Evolutionary conservation across 2,113 vertebrate species (phyloP).

Genomic region (Sorex fumeus): DNA sequence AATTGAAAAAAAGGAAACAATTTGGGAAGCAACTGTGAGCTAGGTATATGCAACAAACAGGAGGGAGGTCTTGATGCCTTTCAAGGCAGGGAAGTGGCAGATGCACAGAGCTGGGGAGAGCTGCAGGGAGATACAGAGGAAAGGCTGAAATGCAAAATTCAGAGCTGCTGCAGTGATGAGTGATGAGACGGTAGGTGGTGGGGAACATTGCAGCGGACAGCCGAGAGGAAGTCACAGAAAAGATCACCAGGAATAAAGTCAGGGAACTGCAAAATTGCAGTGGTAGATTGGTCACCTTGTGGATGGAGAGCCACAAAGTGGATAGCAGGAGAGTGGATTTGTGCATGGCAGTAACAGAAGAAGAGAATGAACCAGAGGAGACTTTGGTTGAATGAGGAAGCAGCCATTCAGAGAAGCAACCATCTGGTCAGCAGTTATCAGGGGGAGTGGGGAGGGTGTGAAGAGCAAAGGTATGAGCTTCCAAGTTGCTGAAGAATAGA

Average conservation of each 20-base stretch:
- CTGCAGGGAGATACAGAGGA: not conserved
- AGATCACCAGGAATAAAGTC: not conserved
- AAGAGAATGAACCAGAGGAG: conserved; percentile 34
- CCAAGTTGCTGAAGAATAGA: conserved; percentile 34
- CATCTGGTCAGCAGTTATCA: not conserved
- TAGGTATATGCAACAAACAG: not conserved
- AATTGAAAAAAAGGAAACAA: conserved; percentile 12
- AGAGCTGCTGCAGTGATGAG: not conserved
- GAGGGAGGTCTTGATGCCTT: conserved; percentile 17
- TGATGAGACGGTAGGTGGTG: not conserved
- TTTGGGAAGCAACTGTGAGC: conserved; percentile 28
- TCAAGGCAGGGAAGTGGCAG: not conserved
- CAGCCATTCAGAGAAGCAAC: not conserved
- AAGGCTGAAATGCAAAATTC: conserved; percentile 15
- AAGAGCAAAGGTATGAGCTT: conserved; percentile 48
- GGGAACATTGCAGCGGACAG: not conserved
- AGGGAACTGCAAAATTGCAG: conserved; percentile 27
- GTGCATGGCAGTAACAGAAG: not conserved
- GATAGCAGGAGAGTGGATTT: not conserved
- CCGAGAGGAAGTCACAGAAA: not conserved
- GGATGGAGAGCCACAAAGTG: not conserved
- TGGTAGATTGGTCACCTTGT: not conserved
- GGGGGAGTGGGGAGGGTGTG: not conserved
- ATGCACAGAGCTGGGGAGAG: not conserved
- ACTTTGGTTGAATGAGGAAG: not conserved